Base-by-base conservation (phyloP, 2,113 vertebrate species). In the Alethe diademata region DNA sequence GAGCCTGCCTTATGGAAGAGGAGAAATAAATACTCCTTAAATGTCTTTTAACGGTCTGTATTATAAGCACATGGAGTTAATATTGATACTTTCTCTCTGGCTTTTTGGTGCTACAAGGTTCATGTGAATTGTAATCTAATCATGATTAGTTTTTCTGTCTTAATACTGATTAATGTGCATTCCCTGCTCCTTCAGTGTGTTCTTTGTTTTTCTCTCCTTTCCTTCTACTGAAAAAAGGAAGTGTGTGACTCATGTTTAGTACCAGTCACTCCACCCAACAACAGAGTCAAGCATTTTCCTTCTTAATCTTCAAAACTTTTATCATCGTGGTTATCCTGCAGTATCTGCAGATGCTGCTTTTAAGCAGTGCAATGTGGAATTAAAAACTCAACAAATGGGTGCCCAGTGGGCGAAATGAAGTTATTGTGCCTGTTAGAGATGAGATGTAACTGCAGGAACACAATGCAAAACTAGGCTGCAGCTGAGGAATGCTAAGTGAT, bases 401-500 rank as follows among this genome's bases (percentile, higher is more conserved):
- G 28, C 72, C 62, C 62, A n/a, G 45, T 31, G 84, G 48, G 72
- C 35, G 0, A 93, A 88, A 78, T 71, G 31, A 96, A 93, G 66
- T 35, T 90, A 56, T 31, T 53, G 51, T 70, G 71, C 50, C 45
- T 75, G n/a, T 93, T 91, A 82, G 86, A 95, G 64, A 73, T 84
- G 61, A 83, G 90, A 22, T n/a, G 57, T 50, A 64, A 91, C 64
- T 97, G 94, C 96, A 98, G 97, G 96, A 97, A 93, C 97, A 95
- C 96, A 97, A 96, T 97, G 96, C 96, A 97, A 97, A 96, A 95
- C 96, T 97, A 98, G 97, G 97, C 92, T 96, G 97, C 90, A 96
- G 89, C 96, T 96, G 92, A 95, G 93, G 60, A 89, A 95, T 22
- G 62, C 89, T 67, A 43, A 93, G 51, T 47, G 64, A 85, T 85